Base-by-base conservation (phyloP, 2,888 invertebrate species). In the Dicyrtoma fusca region DNA sequence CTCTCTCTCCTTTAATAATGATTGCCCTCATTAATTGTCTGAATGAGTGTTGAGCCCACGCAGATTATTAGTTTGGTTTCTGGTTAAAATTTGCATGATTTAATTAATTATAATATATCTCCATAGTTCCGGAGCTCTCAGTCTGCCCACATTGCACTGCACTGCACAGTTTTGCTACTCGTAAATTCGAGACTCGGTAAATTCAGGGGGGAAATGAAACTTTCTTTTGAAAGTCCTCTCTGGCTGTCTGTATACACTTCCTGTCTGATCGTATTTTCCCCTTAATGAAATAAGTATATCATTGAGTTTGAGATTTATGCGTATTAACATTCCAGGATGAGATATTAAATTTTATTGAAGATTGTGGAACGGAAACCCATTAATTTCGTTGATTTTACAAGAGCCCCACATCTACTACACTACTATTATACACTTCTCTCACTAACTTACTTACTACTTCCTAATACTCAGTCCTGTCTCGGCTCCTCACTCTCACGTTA, bases 321-420 rank as follows among this genome's bases (percentile, higher is more conserved):
- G 49, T 71, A 71, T 71, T 71, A 71, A 71, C 62, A 71, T 71
- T 61, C 69, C 69, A 69, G 62, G 69, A 61, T 69, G 51, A 71
- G 71, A 71, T 63, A 71, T 71, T 71, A 71, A 71, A 71, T 71
- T 71, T 71, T 71, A 71, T 71, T 71, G 71, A 71, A 71, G 71
- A 71, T 71, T 71, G 71, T 71, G 55, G 63, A 71, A 71, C 71
- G 71, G 71, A 71, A 71, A 71, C 63, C 55, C 71, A 71, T 71
- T 71, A 71, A 71, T 71, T 71, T 71, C 64, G 47, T 71, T 62
- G 71, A 55, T 63, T 55, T 62, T 42, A 47, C 47, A 49, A 63
- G 44, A 17, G 47, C n/a, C n/a, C 8, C 13, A 13, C 13, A 45
- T 11, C 8, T 45, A 45, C 49, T 49, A 49, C 49, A 49, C 19